These are phyloP conservation scores for Protobothrops flavoviridis DNA, from an alignment of 2,113 vertebrate species.

Conservation along the genomic window DNA sequence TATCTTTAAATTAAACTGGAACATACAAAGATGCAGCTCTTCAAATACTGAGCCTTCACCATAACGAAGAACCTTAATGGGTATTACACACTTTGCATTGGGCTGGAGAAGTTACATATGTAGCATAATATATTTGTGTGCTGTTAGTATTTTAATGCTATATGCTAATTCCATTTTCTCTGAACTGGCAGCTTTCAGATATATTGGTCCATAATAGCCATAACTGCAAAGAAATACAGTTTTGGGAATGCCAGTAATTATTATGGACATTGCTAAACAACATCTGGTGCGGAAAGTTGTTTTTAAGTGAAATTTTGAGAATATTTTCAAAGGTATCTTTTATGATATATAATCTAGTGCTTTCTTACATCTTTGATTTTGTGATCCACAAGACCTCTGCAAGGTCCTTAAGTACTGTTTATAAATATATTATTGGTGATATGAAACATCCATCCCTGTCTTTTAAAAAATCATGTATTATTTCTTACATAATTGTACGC, in stretches of 20 bases:
- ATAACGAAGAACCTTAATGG: not conserved
- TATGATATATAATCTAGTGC: not conserved
- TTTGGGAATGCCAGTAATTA: not conserved
- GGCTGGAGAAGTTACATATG: not conserved
- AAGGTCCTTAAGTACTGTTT: not conserved
- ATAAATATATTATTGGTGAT: not conserved
- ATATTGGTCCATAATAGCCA: not conserved
- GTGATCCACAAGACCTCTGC: not conserved
- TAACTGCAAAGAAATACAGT: not conserved
- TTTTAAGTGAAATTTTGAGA: not conserved
- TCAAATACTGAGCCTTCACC: not conserved
- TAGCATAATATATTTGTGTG: not conserved
- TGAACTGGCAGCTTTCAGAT: not conserved
- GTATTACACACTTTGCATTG: not conserved
- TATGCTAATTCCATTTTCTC: not conserved
- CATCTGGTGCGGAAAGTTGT: not conserved
- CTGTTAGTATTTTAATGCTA: not conserved
- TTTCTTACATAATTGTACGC: not conserved
- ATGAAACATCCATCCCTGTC: conserved; percentile 2
- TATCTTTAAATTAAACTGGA: not conserved
- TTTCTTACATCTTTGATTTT: not conserved
- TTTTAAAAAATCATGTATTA: conserved; percentile 4
- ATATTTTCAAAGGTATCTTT: not conserved
- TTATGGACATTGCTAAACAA: not conserved
- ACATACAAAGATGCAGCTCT: not conserved